These are phyloP conservation scores for Tryphoninae sp. DNA, from an alignment of 2,888 invertebrate genomes.

Conservation along the genomic window DNA sequence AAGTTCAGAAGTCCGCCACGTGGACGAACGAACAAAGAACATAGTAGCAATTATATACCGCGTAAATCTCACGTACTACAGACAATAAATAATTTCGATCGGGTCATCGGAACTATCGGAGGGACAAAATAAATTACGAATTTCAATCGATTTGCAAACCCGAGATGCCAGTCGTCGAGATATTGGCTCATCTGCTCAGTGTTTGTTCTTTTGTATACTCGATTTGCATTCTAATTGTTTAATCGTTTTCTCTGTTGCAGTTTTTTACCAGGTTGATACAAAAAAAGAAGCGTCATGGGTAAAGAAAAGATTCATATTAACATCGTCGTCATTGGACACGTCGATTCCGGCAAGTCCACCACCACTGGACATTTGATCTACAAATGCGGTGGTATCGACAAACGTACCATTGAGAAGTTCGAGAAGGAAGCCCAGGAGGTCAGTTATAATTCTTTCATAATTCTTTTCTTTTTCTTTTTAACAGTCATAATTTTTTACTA, in stretches of 20 bases:
- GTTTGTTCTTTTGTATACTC: slow-evolving; percentile 17
- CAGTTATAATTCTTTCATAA: slow-evolving; percentile 30
- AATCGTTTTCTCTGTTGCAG: slow-evolving; percentile 58
- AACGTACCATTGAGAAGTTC: slow-evolving; percentile 99
- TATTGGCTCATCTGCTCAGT: slow-evolving; percentile 12
- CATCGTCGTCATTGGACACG: slow-evolving; percentile 99
- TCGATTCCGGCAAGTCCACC: slow-evolving; percentile 99
- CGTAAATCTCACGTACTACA: background rate
- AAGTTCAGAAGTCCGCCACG: slow-evolving; percentile 76
- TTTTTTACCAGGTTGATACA: slow-evolving; percentile 68
- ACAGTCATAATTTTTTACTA: background rate
- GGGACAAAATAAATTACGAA: background rate
- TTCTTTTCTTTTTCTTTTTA: background rate
- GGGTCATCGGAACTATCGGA: background rate
- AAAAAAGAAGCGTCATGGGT: slow-evolving; percentile 88
- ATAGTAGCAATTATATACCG: slow-evolving; percentile 1
- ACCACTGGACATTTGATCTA: slow-evolving; percentile 99
- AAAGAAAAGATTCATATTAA: slow-evolving; percentile 99
- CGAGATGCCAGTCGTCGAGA: slow-evolving; percentile 1
- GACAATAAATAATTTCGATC: background rate
- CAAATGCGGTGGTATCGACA: slow-evolving; percentile 99
- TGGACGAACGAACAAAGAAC: slow-evolving; percentile 70
- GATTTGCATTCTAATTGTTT: background rate
- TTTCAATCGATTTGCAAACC: slow-evolving; percentile 30
- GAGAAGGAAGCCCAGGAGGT: slow-evolving; percentile 99